Base-by-base conservation (phyloP, 2,797 vertebrate genomes). In the Malacoraja senta region DNA sequence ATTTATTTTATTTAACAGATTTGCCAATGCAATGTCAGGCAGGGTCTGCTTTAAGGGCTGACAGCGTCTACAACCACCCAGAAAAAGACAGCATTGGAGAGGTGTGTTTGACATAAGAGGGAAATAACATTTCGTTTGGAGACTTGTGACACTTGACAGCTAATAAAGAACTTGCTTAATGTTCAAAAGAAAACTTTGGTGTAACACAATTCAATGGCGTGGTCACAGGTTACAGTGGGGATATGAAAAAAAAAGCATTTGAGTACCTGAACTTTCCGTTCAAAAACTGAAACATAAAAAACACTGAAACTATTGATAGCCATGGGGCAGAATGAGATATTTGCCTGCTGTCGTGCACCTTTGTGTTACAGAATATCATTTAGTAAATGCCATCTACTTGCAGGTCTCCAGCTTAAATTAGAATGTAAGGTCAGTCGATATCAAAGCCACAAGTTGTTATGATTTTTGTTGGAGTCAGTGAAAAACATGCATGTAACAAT, bases 401-500 rank as follows among this genome's bases (percentile, higher is more conserved):
- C 84, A 88, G 84, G 84, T 19, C 84, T 68, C 32, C 84, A 88
- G 15, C 32, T 88, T 88, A 88, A 68, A 68, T 68, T 68, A 88
- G 84, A 88, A 88, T 21, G 8, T 65, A 88, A 68, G 65, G 84
- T 68, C 35, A 88, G 84, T 4, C 21, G n/a, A 88, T 88, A 65
- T n/a, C 17, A 9, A 88, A 88, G n/a, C 84, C 84, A 88, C 84
- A 88, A 65, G 83, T 88, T 88, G 65, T 88, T 88, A 68, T 88
- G 61, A 35, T 88, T 88, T 88, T 32, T 88, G 61, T 88, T 88
- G 84, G 84, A 63, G 63, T 88, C 84, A 68, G 84, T 63, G n/a
- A n/a, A 88, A 88, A 88, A 65, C n/a, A 88, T 63, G 21, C 84
- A 88, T 68, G 84, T 88, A 88, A 88, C n/a, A 35, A 88, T 88